Conservation (phyloP, 2,113 vertebrate genomes). For the Rafetus swinhoei region DNA sequence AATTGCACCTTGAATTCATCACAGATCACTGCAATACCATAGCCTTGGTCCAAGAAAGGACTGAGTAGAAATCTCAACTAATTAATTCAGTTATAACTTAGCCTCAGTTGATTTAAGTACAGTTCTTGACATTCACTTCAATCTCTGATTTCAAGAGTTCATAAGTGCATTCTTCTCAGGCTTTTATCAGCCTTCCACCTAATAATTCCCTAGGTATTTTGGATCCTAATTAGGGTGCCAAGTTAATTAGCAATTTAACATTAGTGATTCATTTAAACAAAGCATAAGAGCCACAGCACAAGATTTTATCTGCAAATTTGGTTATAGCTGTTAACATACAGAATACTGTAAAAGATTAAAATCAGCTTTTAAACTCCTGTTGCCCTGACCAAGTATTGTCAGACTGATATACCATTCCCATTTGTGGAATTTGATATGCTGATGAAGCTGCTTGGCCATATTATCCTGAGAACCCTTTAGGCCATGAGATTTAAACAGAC, state of each 20-base stretch:
- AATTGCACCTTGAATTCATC: background rate
- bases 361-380: background rate
- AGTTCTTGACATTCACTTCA: background rate
- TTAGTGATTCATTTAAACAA: background rate
- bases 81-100: background rate
- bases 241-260: constrained; percentile 21
- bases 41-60: background rate
- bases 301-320: background rate
- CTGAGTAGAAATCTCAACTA: background rate
- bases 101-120: background rate
- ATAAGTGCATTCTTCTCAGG: background rate
- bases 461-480: background rate
- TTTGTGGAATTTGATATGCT: background rate
- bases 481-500: background rate
- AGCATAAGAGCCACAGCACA: background rate
- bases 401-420: accelerated
- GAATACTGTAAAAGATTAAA: background rate
- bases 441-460: background rate
- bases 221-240: background rate
- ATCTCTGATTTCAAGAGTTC: background rate
- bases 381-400: background rate
- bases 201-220: background rate
- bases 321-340: background rate
- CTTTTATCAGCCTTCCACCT: background rate
- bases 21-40: background rate